Evolutionary conservation across 2,797 vertebrate genomes (phyloP).

Genomic region (Jordanella pulchra): DNA sequence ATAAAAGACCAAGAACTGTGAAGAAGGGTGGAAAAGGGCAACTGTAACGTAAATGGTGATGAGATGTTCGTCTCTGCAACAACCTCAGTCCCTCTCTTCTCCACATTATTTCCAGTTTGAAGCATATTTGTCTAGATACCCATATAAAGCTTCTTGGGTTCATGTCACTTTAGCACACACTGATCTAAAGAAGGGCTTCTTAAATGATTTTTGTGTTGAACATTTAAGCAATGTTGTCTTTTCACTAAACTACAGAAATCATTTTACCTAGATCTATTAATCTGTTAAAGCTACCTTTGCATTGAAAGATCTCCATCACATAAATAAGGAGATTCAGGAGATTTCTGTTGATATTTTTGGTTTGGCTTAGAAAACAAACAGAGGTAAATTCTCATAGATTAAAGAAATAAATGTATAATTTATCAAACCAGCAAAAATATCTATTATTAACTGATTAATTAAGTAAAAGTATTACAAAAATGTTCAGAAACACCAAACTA

Average conservation of each 20-base stretch:
- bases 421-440: neutral
- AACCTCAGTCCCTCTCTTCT: slow-evolving; percentile 27
- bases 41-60: slow-evolving; percentile 43
- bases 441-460: neutral
- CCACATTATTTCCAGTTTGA: slow-evolving; percentile 15
- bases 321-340: too few species aligned
- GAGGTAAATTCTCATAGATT: neutral
- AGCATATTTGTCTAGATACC: neutral
- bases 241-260: too few species aligned
- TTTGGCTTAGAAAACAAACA: neutral
- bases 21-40: slow-evolving; percentile 42
- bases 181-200: neutral
- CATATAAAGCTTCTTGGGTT: neutral
- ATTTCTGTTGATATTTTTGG: neutral
- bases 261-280: too few species aligned
- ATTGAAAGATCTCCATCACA: neutral
- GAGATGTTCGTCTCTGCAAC: slow-evolving; percentile 1
- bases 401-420: neutral
- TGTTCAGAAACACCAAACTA: neutral
- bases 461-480: neutral
- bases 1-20: slow-evolving; percentile 45
- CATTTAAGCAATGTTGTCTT: neutral
- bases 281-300: neutral
- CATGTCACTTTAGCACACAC: neutral
- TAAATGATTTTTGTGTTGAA: neutral